These are phyloP conservation scores for Eciton burchellii DNA, from an alignment of 1,140 invertebrate species.

Conservation along the genomic window DNA sequence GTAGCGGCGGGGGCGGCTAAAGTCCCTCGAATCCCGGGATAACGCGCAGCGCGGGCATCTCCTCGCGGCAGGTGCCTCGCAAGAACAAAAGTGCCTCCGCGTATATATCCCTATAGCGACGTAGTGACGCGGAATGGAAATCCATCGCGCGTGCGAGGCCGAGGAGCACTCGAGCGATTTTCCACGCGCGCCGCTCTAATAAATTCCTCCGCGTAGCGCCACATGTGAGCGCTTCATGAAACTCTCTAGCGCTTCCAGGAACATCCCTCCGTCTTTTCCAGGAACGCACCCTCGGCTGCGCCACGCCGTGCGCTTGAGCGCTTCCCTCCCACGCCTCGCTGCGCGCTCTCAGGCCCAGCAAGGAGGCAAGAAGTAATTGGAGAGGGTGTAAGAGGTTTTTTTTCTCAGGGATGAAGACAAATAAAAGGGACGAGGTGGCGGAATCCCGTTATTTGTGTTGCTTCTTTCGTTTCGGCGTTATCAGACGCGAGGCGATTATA, in stretches of 20 bases:
- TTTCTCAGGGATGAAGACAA: too few species aligned
- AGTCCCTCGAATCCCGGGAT: conserved; percentile 17
- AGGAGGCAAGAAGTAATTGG: too few species aligned
- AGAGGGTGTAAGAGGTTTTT: too few species aligned
- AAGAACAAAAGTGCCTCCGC: conserved; percentile 67
- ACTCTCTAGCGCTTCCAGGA: background rate
- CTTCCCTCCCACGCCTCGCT: background rate
- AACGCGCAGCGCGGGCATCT: conserved; percentile 46
- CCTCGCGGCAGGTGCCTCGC: conserved; percentile 21
- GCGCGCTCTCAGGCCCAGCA: too few species aligned
- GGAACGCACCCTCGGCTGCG: background rate
- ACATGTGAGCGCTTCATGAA: background rate
- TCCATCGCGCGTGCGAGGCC: conserved; percentile 61
- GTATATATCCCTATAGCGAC: conserved; percentile 38
- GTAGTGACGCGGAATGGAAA: conserved; percentile 69
- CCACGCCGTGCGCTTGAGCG: background rate
- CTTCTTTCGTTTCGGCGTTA: too few species aligned
- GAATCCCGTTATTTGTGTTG: too few species aligned
- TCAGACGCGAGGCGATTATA: too few species aligned
- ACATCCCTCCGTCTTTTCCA: conserved; percentile 4
- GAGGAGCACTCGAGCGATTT: conserved; percentile 66
- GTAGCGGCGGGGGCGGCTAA: conserved; percentile 31
- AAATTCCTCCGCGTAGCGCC: conserved; percentile 39
- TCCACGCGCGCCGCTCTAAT: conserved; percentile 31
- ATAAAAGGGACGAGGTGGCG: too few species aligned